These are phyloP conservation scores for Drosophila chauvacae DNA, from an alignment of 1,140 invertebrate genomes.

Conservation along the genomic window DNA sequence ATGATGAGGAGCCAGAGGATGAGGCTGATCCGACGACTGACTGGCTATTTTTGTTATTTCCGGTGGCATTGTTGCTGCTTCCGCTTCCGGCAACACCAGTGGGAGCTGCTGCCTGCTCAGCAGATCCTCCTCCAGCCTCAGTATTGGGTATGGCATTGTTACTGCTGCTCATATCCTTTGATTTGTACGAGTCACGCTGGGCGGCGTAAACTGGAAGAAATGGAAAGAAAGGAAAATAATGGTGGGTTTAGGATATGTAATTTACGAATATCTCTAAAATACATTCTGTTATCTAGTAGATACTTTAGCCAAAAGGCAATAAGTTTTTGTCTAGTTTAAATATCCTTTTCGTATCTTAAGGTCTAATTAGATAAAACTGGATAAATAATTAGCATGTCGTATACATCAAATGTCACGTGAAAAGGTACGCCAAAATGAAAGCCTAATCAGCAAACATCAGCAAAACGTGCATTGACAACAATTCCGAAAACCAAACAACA, in stretches of 20 bases:
- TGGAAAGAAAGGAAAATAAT: not conserved
- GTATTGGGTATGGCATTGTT: conserved; percentile 70
- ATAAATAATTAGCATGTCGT: not conserved
- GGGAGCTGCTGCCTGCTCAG: conserved; percentile 25
- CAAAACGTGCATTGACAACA: conserved; percentile 1
- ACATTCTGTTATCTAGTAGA: not conserved
- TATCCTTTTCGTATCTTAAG: not conserved
- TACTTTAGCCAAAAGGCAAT: not conserved
- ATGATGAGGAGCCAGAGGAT: not conserved
- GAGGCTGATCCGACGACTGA: conserved; percentile 17
- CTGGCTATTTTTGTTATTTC: conserved; percentile 66
- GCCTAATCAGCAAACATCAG: not conserved
- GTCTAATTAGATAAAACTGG: not conserved
- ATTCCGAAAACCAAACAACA: not conserved
- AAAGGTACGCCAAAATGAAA: not conserved
- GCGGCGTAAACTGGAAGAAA: conserved; percentile 66
- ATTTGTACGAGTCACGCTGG: conserved; percentile 77
- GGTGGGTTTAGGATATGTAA: not conserved
- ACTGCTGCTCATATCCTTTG: conserved; percentile 75
- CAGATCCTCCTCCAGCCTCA: conserved; percentile 37
- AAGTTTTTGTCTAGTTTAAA: not conserved
- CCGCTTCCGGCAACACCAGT: conserved; percentile 67
- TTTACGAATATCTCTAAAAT: not conserved
- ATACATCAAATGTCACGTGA: too few relatives aligned
- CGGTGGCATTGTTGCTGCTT: conserved; percentile 60